These are phyloP conservation scores for Eupithecia pulchellata DNA, from an alignment of 2,888 invertebrate genomes.

Conservation along the genomic window DNA sequence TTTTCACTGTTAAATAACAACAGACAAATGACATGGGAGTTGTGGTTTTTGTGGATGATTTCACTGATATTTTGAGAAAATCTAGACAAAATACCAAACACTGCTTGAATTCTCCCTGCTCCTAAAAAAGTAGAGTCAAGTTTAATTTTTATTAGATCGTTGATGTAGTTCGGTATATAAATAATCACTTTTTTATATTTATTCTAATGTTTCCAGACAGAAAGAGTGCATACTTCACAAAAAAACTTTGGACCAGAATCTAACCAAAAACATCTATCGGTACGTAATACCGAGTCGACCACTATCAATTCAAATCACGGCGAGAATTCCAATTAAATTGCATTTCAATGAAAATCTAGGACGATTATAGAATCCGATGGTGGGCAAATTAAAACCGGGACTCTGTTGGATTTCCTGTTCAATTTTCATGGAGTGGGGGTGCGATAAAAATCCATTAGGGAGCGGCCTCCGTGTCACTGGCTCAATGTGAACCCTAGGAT, in stretches of 20 bases:
- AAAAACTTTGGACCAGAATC: constrained; percentile 17
- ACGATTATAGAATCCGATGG: constrained; percentile 78
- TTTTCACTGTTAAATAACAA: neutral
- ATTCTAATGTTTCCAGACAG: neutral
- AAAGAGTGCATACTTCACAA: neutral
- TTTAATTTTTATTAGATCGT: neutral
- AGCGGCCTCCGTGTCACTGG: constrained; percentile 65
- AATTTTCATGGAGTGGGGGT: constrained; percentile 74
- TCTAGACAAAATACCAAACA: neutral
- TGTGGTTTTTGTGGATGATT: neutral
- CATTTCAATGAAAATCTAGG: constrained; percentile 79
- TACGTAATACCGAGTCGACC: constrained; percentile 50
- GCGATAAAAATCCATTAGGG: constrained; percentile 80
- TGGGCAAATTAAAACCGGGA: constrained; percentile 79
- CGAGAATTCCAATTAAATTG: constrained; percentile 80
- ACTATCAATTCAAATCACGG: constrained; percentile 67
- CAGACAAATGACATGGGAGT: neutral
- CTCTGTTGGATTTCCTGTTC: constrained; percentile 75
- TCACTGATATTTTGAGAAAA: neutral
- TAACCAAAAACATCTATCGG: constrained; percentile 32
- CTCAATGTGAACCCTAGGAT: constrained; percentile 36
- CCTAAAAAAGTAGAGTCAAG: neutral
- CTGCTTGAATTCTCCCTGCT: neutral
- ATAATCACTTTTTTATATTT: too few relatives aligned
- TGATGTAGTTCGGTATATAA: neutral